These are phyloP conservation scores for Thelaira solivaga DNA, from an alignment of 2,888 invertebrate species.

Conservation along the genomic window DNA sequence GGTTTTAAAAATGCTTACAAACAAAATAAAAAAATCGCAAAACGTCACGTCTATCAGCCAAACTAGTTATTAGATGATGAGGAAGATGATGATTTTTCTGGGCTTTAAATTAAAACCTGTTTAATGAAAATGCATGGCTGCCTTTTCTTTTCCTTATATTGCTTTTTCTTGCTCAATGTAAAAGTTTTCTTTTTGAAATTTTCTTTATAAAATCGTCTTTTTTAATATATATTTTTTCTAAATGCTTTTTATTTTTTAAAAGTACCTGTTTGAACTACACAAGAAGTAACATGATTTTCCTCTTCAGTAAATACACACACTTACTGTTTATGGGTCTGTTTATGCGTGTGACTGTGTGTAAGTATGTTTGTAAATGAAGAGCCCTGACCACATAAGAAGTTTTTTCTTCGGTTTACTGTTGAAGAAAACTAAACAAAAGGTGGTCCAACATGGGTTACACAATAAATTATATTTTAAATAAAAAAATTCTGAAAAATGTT, in stretches of 20 bases:
- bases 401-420: slow-evolving; percentile 33
- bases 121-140: slow-evolving; percentile 37
- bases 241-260: not conserved
- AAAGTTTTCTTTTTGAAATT: slow-evolving; percentile 24
- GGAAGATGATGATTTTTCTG: slow-evolving; percentile 5
- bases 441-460: no score
- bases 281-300: not conserved
- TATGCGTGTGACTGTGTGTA: not conserved
- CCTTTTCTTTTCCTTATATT: not conserved
- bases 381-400: slow-evolving; percentile 50
- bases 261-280: not conserved
- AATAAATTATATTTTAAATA: no score
- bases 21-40: not conserved
- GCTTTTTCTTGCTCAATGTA: not conserved
- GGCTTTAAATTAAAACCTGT: slow-evolving; percentile 17
- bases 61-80: not conserved
- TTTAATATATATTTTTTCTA: no score
- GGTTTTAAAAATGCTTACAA: no score
- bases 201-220: not conserved
- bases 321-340: no score
- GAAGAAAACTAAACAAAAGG: no score
- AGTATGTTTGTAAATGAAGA: slow-evolving; percentile 15
- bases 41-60: slow-evolving; percentile 39
- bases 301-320: no score
- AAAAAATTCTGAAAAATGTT: no score